Conservation (phyloP, 1,140 invertebrate genomes). For the Bathynomus jamesi region DNA sequence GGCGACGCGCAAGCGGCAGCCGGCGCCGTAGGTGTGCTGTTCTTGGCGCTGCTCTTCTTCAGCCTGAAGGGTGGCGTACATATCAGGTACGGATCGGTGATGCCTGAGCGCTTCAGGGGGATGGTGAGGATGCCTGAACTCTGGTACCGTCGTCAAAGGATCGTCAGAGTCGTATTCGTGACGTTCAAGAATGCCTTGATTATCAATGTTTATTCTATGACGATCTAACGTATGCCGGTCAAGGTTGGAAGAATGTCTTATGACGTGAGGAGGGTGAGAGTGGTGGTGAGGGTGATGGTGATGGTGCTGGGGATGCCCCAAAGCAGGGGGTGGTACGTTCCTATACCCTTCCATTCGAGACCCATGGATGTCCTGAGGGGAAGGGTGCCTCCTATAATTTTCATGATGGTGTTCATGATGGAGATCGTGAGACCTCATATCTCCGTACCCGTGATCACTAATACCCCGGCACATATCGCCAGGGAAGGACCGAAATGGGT, state of each 20-base stretch:
- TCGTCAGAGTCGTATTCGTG: conserved; percentile 25
- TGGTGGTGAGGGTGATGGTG: conserved; percentile 39
- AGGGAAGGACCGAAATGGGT: conserved; percentile 33
- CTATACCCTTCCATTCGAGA: conserved; percentile 27
- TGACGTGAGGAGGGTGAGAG: conserved; percentile 34
- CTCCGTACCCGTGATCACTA: conserved; percentile 19
- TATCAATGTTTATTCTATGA: conserved; percentile 23
- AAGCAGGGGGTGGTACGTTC: conserved; percentile 32
- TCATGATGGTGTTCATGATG: conserved; percentile 40
- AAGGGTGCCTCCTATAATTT: conserved; percentile 29
- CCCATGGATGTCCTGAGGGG: conserved; percentile 30
- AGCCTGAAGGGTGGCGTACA: conserved; percentile 33
- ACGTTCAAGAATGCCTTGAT: conserved; percentile 22
- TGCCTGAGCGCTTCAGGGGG: conserved; percentile 26
- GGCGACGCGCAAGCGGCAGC: conserved; percentile 29
- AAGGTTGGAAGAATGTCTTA: conserved; percentile 31
- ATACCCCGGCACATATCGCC: conserved; percentile 30
- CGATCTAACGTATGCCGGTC: conserved; percentile 32
- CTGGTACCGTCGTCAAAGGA: conserved; percentile 3
- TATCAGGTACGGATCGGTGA: conserved; percentile 35
- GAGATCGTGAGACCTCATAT: conserved; percentile 18
- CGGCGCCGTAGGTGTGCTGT: conserved; percentile 34
- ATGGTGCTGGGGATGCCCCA: conserved; percentile 32
- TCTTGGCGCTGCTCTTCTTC: conserved; percentile 25
- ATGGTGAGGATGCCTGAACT: conserved; percentile 13